Percentiles rank a stretch among this genome's conserved stretches.
These are phyloP conservation scores for Ectemnius lituratus DNA, from an alignment of 2,888 invertebrate genomes.

Conservation along the genomic window DNA sequence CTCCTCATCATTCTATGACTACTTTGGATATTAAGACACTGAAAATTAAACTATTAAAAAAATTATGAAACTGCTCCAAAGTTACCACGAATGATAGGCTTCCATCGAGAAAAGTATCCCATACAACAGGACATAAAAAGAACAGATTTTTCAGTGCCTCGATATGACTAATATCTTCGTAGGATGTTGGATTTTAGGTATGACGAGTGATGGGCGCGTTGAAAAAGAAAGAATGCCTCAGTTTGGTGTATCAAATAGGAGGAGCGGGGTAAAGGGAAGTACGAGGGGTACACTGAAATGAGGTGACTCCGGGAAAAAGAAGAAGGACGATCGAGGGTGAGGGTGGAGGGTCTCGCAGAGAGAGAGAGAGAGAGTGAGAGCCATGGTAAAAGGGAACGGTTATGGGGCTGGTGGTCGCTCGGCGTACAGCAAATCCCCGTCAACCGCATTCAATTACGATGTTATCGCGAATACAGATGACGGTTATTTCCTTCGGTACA, in stretches of 20 bases:
- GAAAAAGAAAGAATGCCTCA: constrained; percentile 17
- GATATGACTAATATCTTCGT: constrained; percentile 74
- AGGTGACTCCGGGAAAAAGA: background rate
- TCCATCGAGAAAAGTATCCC: constrained; percentile 41
- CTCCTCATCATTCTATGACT: too few relatives aligned
- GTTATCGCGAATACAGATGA: constrained; percentile 79
- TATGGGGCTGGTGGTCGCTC: constrained; percentile 61
- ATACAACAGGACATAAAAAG: constrained; percentile 45
- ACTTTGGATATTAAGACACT: too few relatives aligned
- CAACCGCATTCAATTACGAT: constrained; percentile 79
- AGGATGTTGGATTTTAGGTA: constrained; percentile 45
- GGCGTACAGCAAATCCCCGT: constrained; percentile 76
- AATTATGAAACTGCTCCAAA: too few relatives aligned
- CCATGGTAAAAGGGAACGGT: constrained; percentile 54
- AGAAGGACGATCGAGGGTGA: constrained; percentile 5
- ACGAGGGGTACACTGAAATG: constrained; percentile 2
- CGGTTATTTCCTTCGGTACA: constrained; percentile 79
- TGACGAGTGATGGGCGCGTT: constrained; percentile 40
- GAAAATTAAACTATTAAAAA: too few relatives aligned
- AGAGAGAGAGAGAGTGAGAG: constrained; percentile 39
- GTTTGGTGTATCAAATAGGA: constrained; percentile 21
- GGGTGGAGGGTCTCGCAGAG: constrained; percentile 27
- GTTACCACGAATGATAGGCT: constrained; percentile 7
- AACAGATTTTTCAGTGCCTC: constrained; percentile 74
- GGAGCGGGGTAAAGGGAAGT: background rate